A percentile compares a stretch with the other conserved stretches of the same genome.
Conservation (phyloP, 2,797 vertebrate genomes). For the Ptychobarbus kaznakovi region DNA sequence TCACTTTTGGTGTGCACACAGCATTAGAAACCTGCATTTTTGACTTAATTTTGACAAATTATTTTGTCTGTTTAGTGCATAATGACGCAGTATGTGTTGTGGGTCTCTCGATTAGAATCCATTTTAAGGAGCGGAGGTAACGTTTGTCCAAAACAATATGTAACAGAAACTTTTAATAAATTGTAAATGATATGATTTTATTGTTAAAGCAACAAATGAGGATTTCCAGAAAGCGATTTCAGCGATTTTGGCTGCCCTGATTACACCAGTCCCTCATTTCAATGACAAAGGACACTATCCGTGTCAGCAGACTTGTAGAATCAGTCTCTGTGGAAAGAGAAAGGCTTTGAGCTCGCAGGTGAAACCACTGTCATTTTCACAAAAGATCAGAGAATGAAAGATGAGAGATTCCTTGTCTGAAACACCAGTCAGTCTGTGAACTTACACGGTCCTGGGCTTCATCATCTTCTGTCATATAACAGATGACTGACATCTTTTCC, state of each 20-base stretch:
- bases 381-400: slow-evolving; percentile 27
- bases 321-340: neutral
- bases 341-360: slow-evolving; percentile 14
- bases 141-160: neutral
- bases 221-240: neutral
- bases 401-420: neutral
- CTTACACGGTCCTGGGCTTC: neutral
- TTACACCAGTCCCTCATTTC: neutral
- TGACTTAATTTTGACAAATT: neutral
- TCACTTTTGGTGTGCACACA: neutral
- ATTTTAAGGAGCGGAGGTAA: neutral
- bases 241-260: neutral
- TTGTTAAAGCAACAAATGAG: neutral
- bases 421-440: neutral
- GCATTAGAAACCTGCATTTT: neutral
- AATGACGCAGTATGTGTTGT: neutral
- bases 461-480: neutral
- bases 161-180: neutral
- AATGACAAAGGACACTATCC: neutral
- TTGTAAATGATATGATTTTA: neutral
- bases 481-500: neutral
- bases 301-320: neutral
- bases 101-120: neutral
- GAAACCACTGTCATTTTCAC: neutral
- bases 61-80: neutral